These are phyloP conservation scores for Mesoligia furuncula DNA, from an alignment of 2,888 invertebrate species.

Conservation along the genomic window DNA sequence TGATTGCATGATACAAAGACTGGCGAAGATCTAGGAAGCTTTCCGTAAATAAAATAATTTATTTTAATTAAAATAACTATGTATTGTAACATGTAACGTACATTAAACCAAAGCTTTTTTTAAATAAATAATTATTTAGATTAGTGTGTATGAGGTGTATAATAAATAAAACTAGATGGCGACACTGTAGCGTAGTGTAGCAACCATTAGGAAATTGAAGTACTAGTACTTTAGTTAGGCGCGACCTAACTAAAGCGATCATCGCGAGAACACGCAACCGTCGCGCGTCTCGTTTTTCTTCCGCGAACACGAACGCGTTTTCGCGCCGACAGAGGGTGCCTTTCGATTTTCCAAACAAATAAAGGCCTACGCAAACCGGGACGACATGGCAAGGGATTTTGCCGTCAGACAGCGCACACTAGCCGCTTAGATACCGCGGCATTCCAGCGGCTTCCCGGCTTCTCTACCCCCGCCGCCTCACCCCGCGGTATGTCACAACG, in stretches of 20 bases:
- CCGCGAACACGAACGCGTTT: background rate
- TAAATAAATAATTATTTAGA: slow-evolving; percentile 32
- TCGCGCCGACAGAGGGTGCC: background rate
- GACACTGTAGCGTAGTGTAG: slow-evolving; percentile 3
- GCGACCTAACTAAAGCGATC: background rate
- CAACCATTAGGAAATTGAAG: background rate
- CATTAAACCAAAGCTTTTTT: slow-evolving; percentile 52
- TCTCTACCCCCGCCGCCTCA: too few species aligned
- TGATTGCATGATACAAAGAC: too few species aligned
- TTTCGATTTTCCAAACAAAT: background rate
- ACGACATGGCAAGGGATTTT: too few species aligned
- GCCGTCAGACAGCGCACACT: too few species aligned
- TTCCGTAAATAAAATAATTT: slow-evolving; percentile 7
- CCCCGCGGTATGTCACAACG: too few species aligned
- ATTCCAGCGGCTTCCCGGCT: too few species aligned
- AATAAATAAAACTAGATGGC: slow-evolving; percentile 17
- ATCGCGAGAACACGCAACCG: background rate
- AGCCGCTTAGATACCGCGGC: too few species aligned
- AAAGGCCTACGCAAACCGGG: too few species aligned
- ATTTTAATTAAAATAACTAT: background rate
- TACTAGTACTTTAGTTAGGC: too few species aligned
- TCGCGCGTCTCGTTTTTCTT: background rate
- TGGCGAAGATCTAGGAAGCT: background rate
- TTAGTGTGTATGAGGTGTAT: slow-evolving; percentile 22
- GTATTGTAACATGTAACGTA: slow-evolving; percentile 34